Conservation (phyloP, 2,797 vertebrate genomes). For the Lycodopsis pacificus region DNA sequence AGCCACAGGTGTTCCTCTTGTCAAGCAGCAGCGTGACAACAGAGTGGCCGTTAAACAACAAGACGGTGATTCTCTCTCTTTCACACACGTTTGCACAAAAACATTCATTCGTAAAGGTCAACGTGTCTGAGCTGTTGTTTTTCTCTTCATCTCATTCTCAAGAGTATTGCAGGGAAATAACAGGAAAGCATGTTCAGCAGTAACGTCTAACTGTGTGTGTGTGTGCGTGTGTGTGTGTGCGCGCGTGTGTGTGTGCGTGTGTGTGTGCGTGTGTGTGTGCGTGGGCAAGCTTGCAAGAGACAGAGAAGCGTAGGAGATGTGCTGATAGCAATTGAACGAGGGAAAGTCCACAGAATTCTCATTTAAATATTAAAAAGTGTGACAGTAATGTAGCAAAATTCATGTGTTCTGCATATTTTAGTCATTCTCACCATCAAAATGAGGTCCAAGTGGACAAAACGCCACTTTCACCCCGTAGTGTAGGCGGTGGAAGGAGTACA, state of each 20-base stretch:
- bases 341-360: slow-evolving; percentile 43
- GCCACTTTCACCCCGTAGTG: not conserved
- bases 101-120: not conserved
- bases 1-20: not conserved
- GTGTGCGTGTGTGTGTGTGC: slow-evolving; percentile 12
- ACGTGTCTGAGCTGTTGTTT: not conserved
- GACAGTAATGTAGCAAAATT: not conserved
- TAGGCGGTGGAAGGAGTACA: too few relatives aligned
- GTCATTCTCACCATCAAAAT: not conserved
- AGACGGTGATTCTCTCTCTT: slow-evolving; percentile 29
- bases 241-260: slow-evolving; percentile 4
- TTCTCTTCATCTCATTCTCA: slow-evolving; percentile 41
- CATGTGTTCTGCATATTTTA: too few relatives aligned
- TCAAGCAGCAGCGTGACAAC: slow-evolving; percentile 32
- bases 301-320: slow-evolving; percentile 16
- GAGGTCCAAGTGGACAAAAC: not conserved
- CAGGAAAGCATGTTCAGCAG: slow-evolving; percentile 57
- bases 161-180: slow-evolving; percentile 54
- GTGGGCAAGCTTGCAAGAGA: slow-evolving; percentile 42
- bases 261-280: not conserved
- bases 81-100: not conserved
- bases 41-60: not conserved
- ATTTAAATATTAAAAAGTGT: not conserved
- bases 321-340: not conserved
- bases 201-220: not conserved